Conservation (phyloP, 2,888 invertebrate genomes). For the Sinohyriopsis cumingii region DNA sequence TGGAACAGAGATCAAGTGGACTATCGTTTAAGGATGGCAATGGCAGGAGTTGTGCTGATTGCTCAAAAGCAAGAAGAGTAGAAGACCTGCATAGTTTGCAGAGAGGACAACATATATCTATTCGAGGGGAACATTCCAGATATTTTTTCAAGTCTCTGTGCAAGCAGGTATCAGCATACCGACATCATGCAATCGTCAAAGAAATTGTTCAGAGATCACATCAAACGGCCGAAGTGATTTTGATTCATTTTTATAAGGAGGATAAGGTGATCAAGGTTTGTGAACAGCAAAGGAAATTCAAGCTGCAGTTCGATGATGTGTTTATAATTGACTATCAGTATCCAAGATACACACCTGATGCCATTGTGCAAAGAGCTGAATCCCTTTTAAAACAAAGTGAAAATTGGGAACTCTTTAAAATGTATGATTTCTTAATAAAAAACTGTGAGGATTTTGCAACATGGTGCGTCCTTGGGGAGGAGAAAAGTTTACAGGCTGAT, state of each 20-base stretch:
- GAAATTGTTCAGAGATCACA: constrained; percentile 1
- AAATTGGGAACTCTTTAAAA: neutral
- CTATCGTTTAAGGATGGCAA: too few relatives aligned
- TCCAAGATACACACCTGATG: constrained; percentile 8
- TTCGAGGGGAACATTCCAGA: constrained; percentile 5
- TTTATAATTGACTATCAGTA: constrained; percentile 7
- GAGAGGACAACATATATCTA: constrained; percentile 10
- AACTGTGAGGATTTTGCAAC: constrained; percentile 17
- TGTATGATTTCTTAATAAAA: constrained; percentile 1
- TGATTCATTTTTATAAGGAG: constrained; percentile 9
- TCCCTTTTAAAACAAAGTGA: constrained; percentile 8
- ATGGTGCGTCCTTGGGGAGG: constrained; percentile 15
- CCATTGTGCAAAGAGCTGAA: constrained; percentile 12
- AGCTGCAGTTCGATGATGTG: constrained; percentile 8
- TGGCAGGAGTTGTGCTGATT: constrained; percentile 9
- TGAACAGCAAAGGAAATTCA: neutral
- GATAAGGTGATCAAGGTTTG: constrained; percentile 2
- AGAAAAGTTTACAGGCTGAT: constrained; percentile 12
- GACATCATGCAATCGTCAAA: constrained; percentile 16
- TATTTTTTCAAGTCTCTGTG: neutral
- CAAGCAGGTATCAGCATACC: constrained; percentile 2
- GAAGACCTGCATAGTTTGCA: neutral
- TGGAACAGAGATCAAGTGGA: too few relatives aligned
- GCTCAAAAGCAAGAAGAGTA: constrained; percentile 9
- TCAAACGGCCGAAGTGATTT: constrained; percentile 1